Conservation (phyloP, 2,113 vertebrate species). For the Himantopus leucocephalus region DNA sequence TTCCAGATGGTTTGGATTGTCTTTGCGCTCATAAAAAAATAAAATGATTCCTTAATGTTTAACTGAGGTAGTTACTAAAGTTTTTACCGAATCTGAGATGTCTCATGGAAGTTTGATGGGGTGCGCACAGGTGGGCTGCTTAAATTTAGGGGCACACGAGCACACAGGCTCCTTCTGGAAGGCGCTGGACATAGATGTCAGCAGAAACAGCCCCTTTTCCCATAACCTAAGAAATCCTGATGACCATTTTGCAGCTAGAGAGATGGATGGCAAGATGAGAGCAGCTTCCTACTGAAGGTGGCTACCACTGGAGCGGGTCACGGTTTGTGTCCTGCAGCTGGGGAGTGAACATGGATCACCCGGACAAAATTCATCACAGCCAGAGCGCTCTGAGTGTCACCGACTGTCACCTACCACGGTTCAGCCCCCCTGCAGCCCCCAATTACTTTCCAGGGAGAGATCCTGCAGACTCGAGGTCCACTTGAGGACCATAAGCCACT, state of each 20-base stretch:
- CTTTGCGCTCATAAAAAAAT: not conserved
- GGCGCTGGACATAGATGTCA: accelerated
- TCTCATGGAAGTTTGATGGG: not conserved
- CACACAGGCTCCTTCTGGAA: not conserved
- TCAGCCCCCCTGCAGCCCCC: not conserved
- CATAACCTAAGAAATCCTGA: not conserved
- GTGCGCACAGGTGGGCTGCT: not conserved
- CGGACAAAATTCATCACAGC: not conserved
- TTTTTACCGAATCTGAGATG: not conserved
- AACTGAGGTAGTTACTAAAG: not conserved
- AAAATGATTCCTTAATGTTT: not conserved
- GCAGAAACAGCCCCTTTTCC: not conserved
- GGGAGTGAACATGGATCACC: not conserved
- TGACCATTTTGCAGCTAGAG: not conserved
- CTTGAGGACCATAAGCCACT: not conserved
- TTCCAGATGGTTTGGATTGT: slow-evolving; percentile 48
- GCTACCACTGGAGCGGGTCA: not conserved
- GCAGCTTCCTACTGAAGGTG: not conserved
- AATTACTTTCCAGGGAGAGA: not conserved
- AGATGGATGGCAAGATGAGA: not conserved
- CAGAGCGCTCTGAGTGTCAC: not conserved
- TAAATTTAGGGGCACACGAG: not conserved
- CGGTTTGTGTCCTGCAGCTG: not conserved
- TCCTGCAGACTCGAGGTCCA: not conserved
- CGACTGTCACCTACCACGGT: accelerated